Evolutionary conservation across 2,888 invertebrate species (phyloP).

Genomic region (Ptilodon capucinus): DNA sequence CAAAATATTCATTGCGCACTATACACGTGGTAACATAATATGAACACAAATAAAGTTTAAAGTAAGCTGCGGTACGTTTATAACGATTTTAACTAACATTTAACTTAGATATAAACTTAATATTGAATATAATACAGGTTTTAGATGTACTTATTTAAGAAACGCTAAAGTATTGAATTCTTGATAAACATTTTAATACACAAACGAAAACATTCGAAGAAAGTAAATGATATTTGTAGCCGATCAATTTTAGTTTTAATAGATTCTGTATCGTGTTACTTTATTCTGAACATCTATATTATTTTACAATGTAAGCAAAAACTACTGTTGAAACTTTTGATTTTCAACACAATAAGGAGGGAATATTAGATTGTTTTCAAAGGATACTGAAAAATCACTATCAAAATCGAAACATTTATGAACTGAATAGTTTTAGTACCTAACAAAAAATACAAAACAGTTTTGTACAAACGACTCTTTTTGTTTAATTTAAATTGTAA

Average conservation of each 20-base stretch:
- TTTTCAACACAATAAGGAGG: not conserved
- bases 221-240: constrained; percentile 7
- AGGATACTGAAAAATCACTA: not conserved
- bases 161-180: constrained; percentile 7
- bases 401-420: no score
- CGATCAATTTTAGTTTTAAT: constrained; percentile 6
- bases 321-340: not conserved
- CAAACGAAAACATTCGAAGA: constrained; percentile 1
- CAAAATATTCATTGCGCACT: not conserved
- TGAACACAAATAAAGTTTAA: not conserved
- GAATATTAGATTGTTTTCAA: not conserved
- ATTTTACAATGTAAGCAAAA: no score
- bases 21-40: not conserved
- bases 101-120: constrained; percentile 32
- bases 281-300: not conserved
- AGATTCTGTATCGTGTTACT: not conserved
- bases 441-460: no score
- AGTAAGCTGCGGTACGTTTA: constrained; percentile 11
- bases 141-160: no score
- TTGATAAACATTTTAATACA: constrained; percentile 24
- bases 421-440: not conserved
- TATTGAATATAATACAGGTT: constrained; percentile 26
- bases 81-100: constrained; percentile 20
- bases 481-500: no score
- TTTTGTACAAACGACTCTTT: no score